Percentiles rank a stretch among this genome's conserved stretches.
Evolutionary conservation across 1,140 invertebrate species (phyloP).

Genomic region (Conus ventricosus): DNA sequence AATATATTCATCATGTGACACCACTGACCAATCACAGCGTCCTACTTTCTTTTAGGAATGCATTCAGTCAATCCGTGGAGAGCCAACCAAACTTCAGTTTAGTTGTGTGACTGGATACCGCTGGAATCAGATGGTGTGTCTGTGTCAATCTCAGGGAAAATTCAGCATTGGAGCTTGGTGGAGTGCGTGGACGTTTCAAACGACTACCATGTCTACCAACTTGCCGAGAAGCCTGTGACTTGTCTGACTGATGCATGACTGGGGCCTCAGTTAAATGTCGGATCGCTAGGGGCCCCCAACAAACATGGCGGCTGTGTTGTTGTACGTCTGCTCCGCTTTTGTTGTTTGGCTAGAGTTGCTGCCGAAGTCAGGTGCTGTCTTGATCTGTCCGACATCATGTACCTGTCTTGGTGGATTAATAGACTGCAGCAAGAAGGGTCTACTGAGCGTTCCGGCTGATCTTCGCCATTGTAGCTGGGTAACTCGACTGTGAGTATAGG

Average conservation of each 20-base stretch:
- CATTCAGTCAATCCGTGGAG: conserved; percentile 58
- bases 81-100: conserved; percentile 42
- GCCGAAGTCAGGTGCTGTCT: conserved; percentile 31
- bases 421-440: conserved; percentile 68
- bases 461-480: conserved; percentile 62
- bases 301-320: conserved; percentile 59
- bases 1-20: conserved; percentile 61
- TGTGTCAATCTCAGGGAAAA: conserved; percentile 12
- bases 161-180: background rate
- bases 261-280: conserved; percentile 46
- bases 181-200: conserved; percentile 14
- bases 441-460: conserved; percentile 67
- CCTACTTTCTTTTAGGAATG: conserved; percentile 51
- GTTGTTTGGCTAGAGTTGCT: conserved; percentile 59
- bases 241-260: conserved; percentile 19
- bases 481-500: conserved; percentile 68
- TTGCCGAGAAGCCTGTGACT: conserved; percentile 16
- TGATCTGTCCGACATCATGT: conserved; percentile 65
- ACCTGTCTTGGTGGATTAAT: conserved; percentile 69
- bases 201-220: conserved; percentile 17
- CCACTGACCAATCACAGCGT: conserved; percentile 50
- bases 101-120: conserved; percentile 33
- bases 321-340: conserved; percentile 55
- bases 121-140: background rate
- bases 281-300: conserved; percentile 42